These are phyloP conservation scores for Lucinisca nassula DNA, from an alignment of 2,888 invertebrate genomes.

Conservation along the genomic window DNA sequence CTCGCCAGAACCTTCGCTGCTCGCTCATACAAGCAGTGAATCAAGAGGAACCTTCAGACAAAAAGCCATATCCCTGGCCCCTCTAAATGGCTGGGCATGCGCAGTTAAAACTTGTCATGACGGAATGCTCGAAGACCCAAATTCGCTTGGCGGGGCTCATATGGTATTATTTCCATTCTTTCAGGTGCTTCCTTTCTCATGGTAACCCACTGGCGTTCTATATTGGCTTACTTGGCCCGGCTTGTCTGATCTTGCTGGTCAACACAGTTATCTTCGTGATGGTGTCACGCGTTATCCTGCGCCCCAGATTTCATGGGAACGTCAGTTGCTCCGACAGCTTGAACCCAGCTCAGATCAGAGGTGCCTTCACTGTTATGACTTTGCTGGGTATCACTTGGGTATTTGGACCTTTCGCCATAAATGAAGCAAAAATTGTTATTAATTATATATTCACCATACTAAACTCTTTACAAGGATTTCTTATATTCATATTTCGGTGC, in stretches of 20 bases:
- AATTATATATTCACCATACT: constrained; percentile 85
- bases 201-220: constrained; percentile 87
- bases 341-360: constrained; percentile 82
- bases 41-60: too few species aligned
- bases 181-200: constrained; percentile 88
- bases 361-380: constrained; percentile 85
- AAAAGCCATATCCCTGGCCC: too few species aligned
- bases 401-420: constrained; percentile 84
- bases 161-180: too few species aligned
- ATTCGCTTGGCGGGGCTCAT: too few species aligned
- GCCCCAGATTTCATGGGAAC: constrained; percentile 81
- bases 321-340: constrained; percentile 67
- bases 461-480: constrained; percentile 85
- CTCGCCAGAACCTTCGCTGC: too few species aligned
- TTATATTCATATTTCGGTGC: constrained; percentile 84
- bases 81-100: too few species aligned
- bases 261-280: constrained; percentile 88
- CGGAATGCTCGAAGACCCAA: too few species aligned
- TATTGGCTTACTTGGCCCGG: constrained; percentile 88
- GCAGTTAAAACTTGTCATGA: too few species aligned
- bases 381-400: constrained; percentile 86
- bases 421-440: constrained; percentile 82
- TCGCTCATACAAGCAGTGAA: too few species aligned
- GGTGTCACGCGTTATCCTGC: constrained; percentile 82
- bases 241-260: constrained; percentile 87